Evolutionary conservation across 1,140 invertebrate species (phyloP).

Genomic region (Cydia splendana): DNA sequence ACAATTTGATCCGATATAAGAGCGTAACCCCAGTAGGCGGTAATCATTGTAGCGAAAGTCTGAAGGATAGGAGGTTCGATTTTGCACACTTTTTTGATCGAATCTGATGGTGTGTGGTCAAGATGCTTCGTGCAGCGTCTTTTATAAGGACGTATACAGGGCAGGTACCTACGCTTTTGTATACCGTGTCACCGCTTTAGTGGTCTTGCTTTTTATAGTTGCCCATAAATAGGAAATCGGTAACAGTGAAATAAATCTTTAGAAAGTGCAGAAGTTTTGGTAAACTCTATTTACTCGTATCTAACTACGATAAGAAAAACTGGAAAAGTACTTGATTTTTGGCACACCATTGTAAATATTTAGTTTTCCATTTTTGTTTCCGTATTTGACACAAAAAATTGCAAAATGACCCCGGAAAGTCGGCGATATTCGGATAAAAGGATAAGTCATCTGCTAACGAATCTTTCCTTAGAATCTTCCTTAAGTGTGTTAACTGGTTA

Average conservation of each 20-base stretch:
- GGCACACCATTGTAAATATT: too few relatives aligned
- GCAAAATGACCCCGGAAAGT: too few relatives aligned
- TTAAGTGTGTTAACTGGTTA: slow-evolving; percentile 1
- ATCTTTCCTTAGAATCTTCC: neutral
- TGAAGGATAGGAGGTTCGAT: neutral
- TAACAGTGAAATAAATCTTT: too few relatives aligned
- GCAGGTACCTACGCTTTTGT: slow-evolving; percentile 54
- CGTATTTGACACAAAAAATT: too few relatives aligned
- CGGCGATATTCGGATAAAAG: too few relatives aligned
- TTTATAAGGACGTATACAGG: slow-evolving; percentile 60
- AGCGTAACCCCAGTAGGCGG: slow-evolving; percentile 19
- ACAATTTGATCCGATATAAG: slow-evolving; percentile 54
- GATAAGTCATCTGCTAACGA: too few relatives aligned
- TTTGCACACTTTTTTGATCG: neutral
- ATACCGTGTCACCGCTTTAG: neutral
- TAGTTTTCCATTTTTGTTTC: too few relatives aligned
- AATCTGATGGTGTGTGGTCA: slow-evolving; percentile 31
- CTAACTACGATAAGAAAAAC: too few relatives aligned
- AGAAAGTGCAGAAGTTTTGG: too few relatives aligned
- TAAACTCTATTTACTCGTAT: too few relatives aligned
- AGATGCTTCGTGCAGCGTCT: slow-evolving; percentile 68
- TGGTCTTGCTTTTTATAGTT: neutral
- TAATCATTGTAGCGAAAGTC: slow-evolving; percentile 6
- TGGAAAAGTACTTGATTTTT: too few relatives aligned
- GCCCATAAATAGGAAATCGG: too few relatives aligned